Percentiles rank a stretch among this genome's conserved stretches.
Conservation (phyloP, 2,113 vertebrate species). For the Pedionomus torquatus region DNA sequence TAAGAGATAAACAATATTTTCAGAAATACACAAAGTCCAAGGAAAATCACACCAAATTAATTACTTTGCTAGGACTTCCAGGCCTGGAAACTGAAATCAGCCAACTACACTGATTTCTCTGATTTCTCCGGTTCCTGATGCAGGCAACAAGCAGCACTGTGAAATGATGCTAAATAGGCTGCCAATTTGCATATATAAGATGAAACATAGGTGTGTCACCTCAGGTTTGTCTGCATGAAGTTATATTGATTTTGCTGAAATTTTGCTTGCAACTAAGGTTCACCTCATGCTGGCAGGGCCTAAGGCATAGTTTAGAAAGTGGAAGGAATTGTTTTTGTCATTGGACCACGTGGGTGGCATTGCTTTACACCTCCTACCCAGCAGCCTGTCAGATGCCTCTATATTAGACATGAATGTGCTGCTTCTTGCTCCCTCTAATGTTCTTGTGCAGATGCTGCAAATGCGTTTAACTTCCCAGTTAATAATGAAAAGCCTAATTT, state of each 20-base stretch:
- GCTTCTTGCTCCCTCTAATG: background rate
- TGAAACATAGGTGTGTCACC: background rate
- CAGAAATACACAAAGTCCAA: background rate
- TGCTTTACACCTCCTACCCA: background rate
- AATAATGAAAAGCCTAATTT: background rate
- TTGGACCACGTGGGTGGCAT: background rate
- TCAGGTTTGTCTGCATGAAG: background rate
- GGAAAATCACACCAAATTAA: background rate
- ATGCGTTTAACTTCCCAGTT: background rate
- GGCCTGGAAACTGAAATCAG: background rate
- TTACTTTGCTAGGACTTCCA: background rate
- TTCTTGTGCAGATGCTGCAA: background rate
- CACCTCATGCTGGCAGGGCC: background rate
- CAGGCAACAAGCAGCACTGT: background rate
- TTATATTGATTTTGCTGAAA: background rate
- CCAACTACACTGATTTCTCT: background rate
- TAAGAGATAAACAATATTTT: background rate
- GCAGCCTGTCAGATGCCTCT: background rate
- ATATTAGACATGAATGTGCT: background rate
- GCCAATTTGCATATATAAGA: background rate
- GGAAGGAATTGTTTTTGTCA: conserved; percentile 5
- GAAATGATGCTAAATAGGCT: background rate
- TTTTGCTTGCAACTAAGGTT: background rate
- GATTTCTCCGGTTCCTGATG: background rate
- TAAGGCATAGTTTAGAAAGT: background rate